phyloP scores from a whole-genome alignment of 2,888 invertebrate genomes.

The Augochlorella aurata region DNA sequence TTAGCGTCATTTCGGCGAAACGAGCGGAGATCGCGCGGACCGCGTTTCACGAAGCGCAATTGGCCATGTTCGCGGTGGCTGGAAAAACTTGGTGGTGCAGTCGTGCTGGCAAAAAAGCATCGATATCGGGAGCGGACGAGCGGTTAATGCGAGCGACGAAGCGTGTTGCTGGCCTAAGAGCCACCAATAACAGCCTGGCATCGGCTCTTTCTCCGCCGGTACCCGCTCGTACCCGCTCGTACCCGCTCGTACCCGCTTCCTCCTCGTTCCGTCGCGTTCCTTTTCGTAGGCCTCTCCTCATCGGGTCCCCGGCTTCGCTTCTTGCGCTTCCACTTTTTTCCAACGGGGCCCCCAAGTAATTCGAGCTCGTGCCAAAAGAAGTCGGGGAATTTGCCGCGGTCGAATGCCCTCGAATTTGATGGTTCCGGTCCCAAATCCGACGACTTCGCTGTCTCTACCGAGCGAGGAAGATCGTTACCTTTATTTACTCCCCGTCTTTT shows the following conservation, averaged over 20 bases:
- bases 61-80: conserved; percentile 49
- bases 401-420: conserved; percentile 58
- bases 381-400: conserved; percentile 58
- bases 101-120: conserved; percentile 49
- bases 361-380: conserved; percentile 72
- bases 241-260: conserved; percentile 1
- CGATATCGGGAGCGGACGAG: conserved; percentile 59
- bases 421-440: conserved; percentile 63
- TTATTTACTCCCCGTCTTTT: conserved; percentile 28
- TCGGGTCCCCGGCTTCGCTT: conserved; percentile 20
- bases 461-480: conserved; percentile 44
- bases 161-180: conserved; percentile 63
- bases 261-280: conserved; percentile 35
- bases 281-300: conserved; percentile 14
- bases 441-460: conserved; percentile 19
- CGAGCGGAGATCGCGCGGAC: conserved; percentile 19
- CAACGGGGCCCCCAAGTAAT: conserved; percentile 59
- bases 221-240: not conserved
- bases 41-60: conserved; percentile 49
- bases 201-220: conserved; percentile 35
- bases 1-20: conserved; percentile 34
- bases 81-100: conserved; percentile 56
- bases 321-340: conserved; percentile 49
- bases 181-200: conserved; percentile 69
- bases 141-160: conserved; percentile 68